These are phyloP conservation scores for Pyrrhura leucotis DNA, from an alignment of 2,797 vertebrate genomes.

Conservation along the genomic window DNA sequence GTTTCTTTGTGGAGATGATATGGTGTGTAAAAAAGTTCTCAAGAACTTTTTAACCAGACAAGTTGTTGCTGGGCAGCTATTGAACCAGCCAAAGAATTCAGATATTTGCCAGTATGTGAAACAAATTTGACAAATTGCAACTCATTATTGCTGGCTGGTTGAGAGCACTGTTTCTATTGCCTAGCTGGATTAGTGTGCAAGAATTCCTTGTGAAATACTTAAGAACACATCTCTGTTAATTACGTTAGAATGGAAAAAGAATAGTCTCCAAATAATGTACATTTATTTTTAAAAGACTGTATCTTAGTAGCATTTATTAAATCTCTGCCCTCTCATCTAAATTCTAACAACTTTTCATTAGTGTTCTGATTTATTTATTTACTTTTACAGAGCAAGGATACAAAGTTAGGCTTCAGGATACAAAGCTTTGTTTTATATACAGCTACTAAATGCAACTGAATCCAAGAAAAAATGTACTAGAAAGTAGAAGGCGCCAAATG, in stretches of 20 bases:
- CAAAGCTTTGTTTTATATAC: slow-evolving; percentile 1
- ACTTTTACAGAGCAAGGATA: not conserved
- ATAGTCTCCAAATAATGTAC: not conserved
- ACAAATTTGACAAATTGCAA: not conserved
- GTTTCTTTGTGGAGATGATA: not conserved
- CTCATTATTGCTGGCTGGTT: not conserved
- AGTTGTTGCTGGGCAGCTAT: not conserved
- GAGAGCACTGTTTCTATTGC: not conserved
- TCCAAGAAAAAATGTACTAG: not conserved
- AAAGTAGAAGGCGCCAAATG: not conserved
- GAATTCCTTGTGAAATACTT: not conserved
- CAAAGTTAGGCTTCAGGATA: not conserved
- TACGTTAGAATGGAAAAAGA: not conserved
- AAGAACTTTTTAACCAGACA: not conserved
- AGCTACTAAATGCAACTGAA: not conserved
- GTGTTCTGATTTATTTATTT: slow-evolving; percentile 2
- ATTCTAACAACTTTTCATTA: not conserved
- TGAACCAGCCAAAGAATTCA: not conserved
- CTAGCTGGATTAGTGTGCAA: not conserved
- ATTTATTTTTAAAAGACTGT: slow-evolving; percentile 15
- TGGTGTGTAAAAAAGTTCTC: not conserved
- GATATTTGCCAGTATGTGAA: not conserved
- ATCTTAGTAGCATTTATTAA: not conserved
- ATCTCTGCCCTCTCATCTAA: not conserved
- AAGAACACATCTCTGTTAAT: not conserved